Evolutionary conservation across 2,797 vertebrate species (phyloP), one percentile per base, ranked within the genome.

Genomic region (Picus viridis): DNA sequence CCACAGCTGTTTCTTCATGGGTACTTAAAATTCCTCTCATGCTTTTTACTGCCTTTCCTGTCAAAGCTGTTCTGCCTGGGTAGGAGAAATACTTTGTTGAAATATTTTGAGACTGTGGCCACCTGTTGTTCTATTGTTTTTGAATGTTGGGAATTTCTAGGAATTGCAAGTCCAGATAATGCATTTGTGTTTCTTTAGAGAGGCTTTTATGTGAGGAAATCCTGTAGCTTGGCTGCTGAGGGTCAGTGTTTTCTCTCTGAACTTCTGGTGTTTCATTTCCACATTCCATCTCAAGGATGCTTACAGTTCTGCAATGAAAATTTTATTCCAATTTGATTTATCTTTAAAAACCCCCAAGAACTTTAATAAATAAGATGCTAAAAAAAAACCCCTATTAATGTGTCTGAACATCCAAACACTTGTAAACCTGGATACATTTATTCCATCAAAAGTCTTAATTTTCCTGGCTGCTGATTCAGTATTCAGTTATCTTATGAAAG

Each of bases 1-100:
- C 62, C 41, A 84, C 91, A 96, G 92, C 86, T 94, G 78, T 92
- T 92, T 80, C 65, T 89, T 85, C 62, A 57, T 32, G 83, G 64
- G 58, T 61, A 43, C 68, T 91, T 86, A 91, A 89, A 94, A 94
- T 90, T 90, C 75, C 58, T 86, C 36, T 19, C 49, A 16, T 90
- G 54, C 26, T 84, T 95, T 89, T 85, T 85, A 20, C 23, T 59
- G 69, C 75, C 57, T 75, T 59, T 86, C 90, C 74, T 94, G 59
- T 86, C 51, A 79, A 77, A 92, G 64, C 15, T 2, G 73, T 86
- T 94, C 79, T 88, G 86, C 76, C 62, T 73, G 75, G 39, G 16
- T 72, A 63, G 84, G 43, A 91, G 29, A 89, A 93, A 78, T 89
- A 49, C 73, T 94, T 74, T 34, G 13, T 29, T 78, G 67, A 83